Evolutionary conservation across 2,113 vertebrate genomes (phyloP).

Genomic region (Triplophysa siluroides): DNA sequence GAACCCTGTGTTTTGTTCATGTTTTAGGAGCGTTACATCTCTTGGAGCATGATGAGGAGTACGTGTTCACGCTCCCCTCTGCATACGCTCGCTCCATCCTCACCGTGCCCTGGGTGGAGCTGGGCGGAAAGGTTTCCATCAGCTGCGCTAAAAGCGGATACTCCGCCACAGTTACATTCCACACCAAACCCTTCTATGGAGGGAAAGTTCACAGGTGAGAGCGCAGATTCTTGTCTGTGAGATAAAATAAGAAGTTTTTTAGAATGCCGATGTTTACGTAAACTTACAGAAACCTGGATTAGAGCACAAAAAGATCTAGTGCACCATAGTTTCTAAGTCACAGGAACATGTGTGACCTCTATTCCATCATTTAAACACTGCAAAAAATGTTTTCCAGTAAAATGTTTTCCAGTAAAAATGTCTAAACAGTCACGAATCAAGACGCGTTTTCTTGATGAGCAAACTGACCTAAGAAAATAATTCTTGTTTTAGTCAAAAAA

Average conservation of each 20-base stretch:
- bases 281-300: no score
- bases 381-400: no score
- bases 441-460: no score
- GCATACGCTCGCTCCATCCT: slow-evolving; percentile 93
- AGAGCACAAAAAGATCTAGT: no score
- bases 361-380: no score
- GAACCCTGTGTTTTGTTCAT: background rate
- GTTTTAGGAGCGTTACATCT: slow-evolving; percentile 67
- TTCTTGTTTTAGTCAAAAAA: no score
- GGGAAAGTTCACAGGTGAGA: slow-evolving; percentile 90
- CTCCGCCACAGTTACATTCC: slow-evolving; percentile 84
- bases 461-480: no score
- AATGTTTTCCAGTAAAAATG: no score
- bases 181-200: slow-evolving; percentile 93
- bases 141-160: slow-evolving; percentile 85
- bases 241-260: background rate
- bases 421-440: no score
- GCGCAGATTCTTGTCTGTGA: slow-evolving; percentile 20
- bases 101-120: slow-evolving; percentile 92
- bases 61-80: slow-evolving; percentile 80
- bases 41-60: slow-evolving; percentile 71
- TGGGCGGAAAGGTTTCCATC: slow-evolving; percentile 89
- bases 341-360: no score
- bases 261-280: no score
- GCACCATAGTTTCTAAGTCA: no score